Evolutionary conservation across 2,797 vertebrate genomes (phyloP).

Genomic region (Mus spretus): DNA sequence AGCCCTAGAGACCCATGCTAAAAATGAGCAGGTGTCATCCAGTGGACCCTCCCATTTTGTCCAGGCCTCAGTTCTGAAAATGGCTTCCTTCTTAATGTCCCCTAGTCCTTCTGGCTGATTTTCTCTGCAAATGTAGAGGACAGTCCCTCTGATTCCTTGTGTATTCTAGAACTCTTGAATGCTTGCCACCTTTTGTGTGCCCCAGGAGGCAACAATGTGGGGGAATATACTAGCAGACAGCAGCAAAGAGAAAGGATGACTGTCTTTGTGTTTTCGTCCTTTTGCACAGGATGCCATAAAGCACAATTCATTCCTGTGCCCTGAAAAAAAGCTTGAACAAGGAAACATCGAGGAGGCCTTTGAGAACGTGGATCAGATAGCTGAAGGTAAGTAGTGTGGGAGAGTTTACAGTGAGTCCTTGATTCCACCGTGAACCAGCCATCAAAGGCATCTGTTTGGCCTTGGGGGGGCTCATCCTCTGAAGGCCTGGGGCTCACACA

Average conservation of each 20-base stretch:
- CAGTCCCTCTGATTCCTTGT: not conserved
- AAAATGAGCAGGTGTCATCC: not conserved
- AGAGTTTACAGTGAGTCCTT: not conserved
- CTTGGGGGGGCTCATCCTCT: not conserved
- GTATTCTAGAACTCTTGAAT: not conserved
- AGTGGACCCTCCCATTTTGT: not conserved
- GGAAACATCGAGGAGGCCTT: conserved; percentile 89
- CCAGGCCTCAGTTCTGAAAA: not conserved
- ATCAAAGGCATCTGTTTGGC: not conserved
- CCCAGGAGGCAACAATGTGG: not conserved
- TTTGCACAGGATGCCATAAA: conserved; percentile 88
- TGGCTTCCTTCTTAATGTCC: not conserved
- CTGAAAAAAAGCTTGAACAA: conserved; percentile 87
- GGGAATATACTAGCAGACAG: not conserved
- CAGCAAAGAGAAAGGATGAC: not conserved
- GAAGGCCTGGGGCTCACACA: not conserved
- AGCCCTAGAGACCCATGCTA: not conserved
- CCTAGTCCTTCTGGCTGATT: not conserved
- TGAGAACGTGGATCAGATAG: conserved; percentile 85
- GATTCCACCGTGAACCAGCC: not conserved
- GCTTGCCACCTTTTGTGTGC: not conserved
- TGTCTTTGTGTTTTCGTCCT: not conserved
- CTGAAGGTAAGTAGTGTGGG: conserved; percentile 86
- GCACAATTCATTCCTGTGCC: conserved; percentile 87
- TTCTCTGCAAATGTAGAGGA: not conserved